Evolutionary conservation across 2,113 vertebrate species (phyloP).

Genomic region (Actinemys pallida): DNA sequence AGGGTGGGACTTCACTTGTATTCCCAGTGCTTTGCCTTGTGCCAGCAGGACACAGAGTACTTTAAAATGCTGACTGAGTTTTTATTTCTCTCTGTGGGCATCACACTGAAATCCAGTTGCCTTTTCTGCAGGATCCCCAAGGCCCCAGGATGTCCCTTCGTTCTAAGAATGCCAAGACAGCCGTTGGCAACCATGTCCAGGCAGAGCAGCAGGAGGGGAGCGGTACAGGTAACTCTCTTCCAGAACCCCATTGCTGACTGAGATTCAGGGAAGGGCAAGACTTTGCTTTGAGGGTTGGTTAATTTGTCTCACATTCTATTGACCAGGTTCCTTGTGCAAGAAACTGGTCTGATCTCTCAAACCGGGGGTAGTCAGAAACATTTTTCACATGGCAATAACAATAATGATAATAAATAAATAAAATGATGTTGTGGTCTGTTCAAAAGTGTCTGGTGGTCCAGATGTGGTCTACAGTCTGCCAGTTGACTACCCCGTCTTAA

Average conservation of each 20-base stretch:
- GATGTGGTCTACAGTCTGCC: not conserved
- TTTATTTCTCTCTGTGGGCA: not conserved
- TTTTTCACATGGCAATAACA: no score
- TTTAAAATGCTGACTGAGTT: accelerated
- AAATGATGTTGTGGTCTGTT: no score
- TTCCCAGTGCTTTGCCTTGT: not conserved
- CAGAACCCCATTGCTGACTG: not conserved
- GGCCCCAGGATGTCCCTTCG: not conserved
- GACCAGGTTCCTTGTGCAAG: not conserved
- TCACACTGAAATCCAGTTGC: not conserved
- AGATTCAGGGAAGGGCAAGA: accelerated
- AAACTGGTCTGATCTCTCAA: not conserved
- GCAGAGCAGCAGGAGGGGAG: accelerated
- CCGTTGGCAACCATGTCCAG: not conserved
- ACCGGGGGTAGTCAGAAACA: no score
- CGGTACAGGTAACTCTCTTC: constrained; percentile 9
- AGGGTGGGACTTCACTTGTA: not conserved
- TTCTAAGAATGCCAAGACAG: not conserved
- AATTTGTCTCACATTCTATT: not conserved
- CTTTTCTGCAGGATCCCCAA: constrained; percentile 54
- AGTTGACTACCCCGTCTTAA: not conserved
- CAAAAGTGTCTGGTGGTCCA: no score
- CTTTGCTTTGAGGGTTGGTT: not conserved
- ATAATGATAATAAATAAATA: no score
- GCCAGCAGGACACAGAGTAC: accelerated